Conservation (phyloP, 2,888 invertebrate species). For the Tetramorium bicarinatum region DNA sequence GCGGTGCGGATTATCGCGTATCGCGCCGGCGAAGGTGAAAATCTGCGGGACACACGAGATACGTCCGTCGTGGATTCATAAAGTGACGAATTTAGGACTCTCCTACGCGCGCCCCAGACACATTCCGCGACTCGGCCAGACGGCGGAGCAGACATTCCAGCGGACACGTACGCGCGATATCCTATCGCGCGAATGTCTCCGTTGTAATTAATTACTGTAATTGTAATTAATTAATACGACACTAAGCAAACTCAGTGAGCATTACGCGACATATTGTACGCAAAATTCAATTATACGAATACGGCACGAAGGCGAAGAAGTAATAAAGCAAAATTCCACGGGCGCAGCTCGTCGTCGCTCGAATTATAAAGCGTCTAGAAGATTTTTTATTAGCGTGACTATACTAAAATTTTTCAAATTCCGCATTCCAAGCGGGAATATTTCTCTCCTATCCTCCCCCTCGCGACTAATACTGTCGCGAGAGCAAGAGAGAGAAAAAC, state of each 20-base stretch:
- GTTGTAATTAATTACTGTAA: not conserved
- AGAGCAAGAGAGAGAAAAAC: not conserved
- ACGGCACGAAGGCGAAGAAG: too few species aligned
- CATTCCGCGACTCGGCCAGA: not conserved
- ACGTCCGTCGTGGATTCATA: not conserved
- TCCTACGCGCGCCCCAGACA: too few species aligned
- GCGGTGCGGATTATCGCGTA: constrained; percentile 21
- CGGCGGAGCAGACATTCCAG: not conserved
- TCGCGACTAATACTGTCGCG: constrained; percentile 8
- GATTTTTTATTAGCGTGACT: not conserved
- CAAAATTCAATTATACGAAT: constrained; percentile 11
- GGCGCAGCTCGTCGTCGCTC: not conserved
- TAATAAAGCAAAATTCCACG: constrained; percentile 2
- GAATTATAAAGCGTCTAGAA: not conserved
- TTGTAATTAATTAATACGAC: not conserved
- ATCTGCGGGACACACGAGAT: constrained; percentile 7
- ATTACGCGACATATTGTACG: not conserved
- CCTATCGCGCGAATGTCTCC: not conserved
- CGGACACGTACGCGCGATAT: not conserved
- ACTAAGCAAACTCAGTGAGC: not conserved
- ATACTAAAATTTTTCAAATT: constrained; percentile 31
- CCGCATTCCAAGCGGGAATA: not conserved
- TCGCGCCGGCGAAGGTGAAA: not conserved
- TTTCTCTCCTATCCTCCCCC: not conserved
- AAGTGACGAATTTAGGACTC: not conserved